Evolutionary conservation across 1,140 invertebrate species (phyloP), one percentile per base, ranked within the genome.

Genomic region (Caerostris extrusa): DNA sequence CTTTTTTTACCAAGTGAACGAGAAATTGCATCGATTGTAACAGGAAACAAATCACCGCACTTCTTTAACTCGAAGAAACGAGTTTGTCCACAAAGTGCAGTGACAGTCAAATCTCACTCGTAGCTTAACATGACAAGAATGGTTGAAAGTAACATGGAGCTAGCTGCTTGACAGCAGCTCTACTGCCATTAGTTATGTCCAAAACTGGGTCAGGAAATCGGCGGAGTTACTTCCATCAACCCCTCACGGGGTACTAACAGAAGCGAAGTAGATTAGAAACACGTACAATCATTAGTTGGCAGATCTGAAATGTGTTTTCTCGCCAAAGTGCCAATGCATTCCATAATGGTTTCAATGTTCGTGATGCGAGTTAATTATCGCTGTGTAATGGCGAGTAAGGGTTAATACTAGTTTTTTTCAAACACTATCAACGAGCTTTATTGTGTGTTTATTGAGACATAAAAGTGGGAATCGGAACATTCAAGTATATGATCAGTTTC

Each of bases 221-320:
- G 34, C 71, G 71, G 71, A 77, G 71, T 77, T 77, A 77, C 71
- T 77, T 77, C 71, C 71, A 77, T 77, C 71, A 77, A 77, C 71
- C 71, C 71, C 34, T 77, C 34, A 77, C 10, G 34, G 71, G 34
- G 34, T 77, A 77, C 71, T 77, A 53, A 53, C 71, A 77, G 71
- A 53, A 53, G 71, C 34, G 8, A 67, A 77, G 71, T 14, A 77
- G 71, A 77, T 77, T 77, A 77, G 71, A 14, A 77, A 77, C 71
- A 77, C 71, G 71, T 77, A 77, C 34, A 77, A 77, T 77, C 71
- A 77, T 77, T 77, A 77, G 50, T 12, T 77, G 71, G 71, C 10
- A 77, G 71, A 77, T 77, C 71, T 77, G 34, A 77, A 77, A 77
- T 77, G 71, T 77, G 71, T 77, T 77, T 77, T 77, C 71, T 77